Base-by-base conservation (phyloP, 2,113 vertebrate genomes). In the Salvator merianae region DNA sequence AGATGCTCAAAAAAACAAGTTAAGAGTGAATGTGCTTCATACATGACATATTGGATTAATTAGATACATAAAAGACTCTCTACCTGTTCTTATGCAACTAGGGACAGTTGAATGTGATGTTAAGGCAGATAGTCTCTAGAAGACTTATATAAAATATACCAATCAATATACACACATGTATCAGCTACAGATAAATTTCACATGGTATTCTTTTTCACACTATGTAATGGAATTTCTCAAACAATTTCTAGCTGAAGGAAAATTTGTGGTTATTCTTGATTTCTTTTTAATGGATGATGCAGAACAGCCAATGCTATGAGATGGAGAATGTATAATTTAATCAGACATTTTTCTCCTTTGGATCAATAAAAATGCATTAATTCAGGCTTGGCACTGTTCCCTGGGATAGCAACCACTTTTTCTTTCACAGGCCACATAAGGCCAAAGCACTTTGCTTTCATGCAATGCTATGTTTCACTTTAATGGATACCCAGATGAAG, bases 51-150 rank as follows among this genome's bases (percentile, higher is more conserved):
- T 3, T 32, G 34, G 22, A 63, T 62, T 38, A 71, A 81, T 12
- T 30, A 47, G 47, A 28, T 71, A 26, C 24, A 59, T 30, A 36
- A 59, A 81, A 59, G 26, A 20, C 32, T 0, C 80, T 4, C 73
- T 0, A 36, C 79, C 36, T 82, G 73, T 5, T 30, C 80, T 86
- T n/a, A 2, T 14, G 10, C 34, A 5, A 1, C 50, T 13, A 0
- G 18, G 20, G 16, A 71, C 12, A 38, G 1, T 0, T 28, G 53
- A 62, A 22, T 0, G 22, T 87, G 34, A 32, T 77, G 87, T 1
- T n/a, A 34, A 1, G 88, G 81, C 92, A 90, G 89, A 91, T 91
- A 91, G 89, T 71, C 78, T 88, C 91, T 87, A 86, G 88, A 89
- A 91, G 86, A 91, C 83, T 87, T 87, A 63, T 77, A 68, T 79